Evolutionary conservation across 2,888 invertebrate genomes (phyloP).

Genomic region (Fragum fragum): DNA sequence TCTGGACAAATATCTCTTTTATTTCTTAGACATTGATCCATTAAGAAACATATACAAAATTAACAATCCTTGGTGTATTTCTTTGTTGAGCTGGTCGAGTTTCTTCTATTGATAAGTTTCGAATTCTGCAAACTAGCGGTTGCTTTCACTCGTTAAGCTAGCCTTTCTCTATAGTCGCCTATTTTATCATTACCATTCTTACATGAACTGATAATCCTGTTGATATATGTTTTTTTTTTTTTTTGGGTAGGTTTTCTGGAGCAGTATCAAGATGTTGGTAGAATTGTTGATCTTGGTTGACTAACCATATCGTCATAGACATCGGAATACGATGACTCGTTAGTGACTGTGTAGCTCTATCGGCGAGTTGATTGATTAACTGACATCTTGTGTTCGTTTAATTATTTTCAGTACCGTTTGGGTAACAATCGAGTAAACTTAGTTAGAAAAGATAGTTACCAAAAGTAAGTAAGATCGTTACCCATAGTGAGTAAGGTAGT

Average conservation of each 20-base stretch:
- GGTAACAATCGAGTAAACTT: too few species aligned
- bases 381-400: too few species aligned
- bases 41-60: not conserved
- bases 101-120: not conserved
- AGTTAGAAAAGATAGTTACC: too few species aligned
- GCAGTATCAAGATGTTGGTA: not conserved
- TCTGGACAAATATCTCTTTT: not conserved
- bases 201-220: not conserved
- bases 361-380: too few species aligned
- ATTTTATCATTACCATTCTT: not conserved
- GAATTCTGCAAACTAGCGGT: not conserved
- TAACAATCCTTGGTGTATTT: not conserved
- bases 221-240: not conserved
- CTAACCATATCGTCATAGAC: too few species aligned
- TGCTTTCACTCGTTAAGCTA: not conserved
- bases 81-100: too few species aligned
- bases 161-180: not conserved
- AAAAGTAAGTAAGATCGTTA: too few species aligned
- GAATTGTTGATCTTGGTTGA: slow-evolving; percentile 10
- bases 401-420: too few species aligned
- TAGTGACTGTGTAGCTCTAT: too few species aligned
- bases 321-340: too few species aligned
- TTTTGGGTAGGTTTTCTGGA: not conserved
- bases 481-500: too few species aligned
- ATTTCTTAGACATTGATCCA: not conserved